These are phyloP conservation scores for Sanderia malayensis DNA, from an alignment of 30 jellyfish, hydroid and myxozoan genomes.

Conservation along the genomic window DNA sequence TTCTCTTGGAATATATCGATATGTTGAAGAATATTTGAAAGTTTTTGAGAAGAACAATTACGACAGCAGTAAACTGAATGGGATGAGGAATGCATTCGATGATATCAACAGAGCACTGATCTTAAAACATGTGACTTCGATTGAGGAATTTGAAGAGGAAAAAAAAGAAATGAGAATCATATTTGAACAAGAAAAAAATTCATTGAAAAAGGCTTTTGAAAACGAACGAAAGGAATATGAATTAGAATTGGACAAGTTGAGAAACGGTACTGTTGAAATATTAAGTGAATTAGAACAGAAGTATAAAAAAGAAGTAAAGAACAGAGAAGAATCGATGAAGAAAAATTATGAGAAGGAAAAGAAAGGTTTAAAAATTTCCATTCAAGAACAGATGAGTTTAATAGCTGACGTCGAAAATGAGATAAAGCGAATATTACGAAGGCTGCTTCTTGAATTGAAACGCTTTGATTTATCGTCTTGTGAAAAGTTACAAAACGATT, in stretches of 20 bases:
- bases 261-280: conserved; percentile 30
- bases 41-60: conserved; percentile 36
- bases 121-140: conserved; percentile 47
- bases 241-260: conserved; percentile 56
- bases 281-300: conserved; percentile 54
- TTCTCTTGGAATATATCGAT: conserved; percentile 17
- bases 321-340: conserved; percentile 26
- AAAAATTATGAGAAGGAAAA: conserved; percentile 29
- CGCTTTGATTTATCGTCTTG: conserved; percentile 26
- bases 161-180: conserved; percentile 56
- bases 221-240: conserved; percentile 73
- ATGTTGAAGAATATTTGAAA: conserved; percentile 27
- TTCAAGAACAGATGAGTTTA: conserved; percentile 63
- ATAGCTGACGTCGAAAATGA: conserved; percentile 62
- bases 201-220: conserved; percentile 73
- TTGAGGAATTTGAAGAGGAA: conserved; percentile 78
- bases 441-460: conserved; percentile 33
- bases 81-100: not conserved
- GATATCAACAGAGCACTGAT: conserved; percentile 44
- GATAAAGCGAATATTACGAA: conserved; percentile 38
- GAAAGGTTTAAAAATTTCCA: conserved; percentile 15
- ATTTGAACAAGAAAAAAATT: conserved; percentile 48
- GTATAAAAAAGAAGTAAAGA: conserved; percentile 29
- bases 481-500: conserved; percentile 21
- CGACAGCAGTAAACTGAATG: not conserved